Percentiles rank a stretch among this genome's conserved stretches.
phyloP scores from a whole-genome alignment of 2,888 invertebrate species.

The Entomobrya multifasciata region DNA sequence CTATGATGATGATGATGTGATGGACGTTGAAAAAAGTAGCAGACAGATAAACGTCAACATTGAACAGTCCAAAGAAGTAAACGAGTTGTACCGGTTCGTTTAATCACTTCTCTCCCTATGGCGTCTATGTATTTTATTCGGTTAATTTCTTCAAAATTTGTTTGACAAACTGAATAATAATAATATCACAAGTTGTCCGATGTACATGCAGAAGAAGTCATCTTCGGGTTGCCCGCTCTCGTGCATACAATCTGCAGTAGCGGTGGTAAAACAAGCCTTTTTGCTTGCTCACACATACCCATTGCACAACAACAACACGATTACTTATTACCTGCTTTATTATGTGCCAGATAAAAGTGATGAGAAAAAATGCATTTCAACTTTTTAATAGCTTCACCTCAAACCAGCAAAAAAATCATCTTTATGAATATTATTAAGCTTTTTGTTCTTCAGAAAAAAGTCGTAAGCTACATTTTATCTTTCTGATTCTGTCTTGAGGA shows the following conservation, averaged over 20 bases:
- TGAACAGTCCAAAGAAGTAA: slow-evolving; percentile 55
- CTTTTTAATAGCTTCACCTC: slow-evolving; percentile 31
- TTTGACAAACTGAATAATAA: slow-evolving; percentile 73
- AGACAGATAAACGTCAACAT: slow-evolving; percentile 68
- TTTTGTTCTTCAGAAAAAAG: no score
- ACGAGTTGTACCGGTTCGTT: slow-evolving; percentile 75
- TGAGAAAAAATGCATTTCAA: slow-evolving; percentile 37
- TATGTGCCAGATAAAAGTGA: slow-evolving; percentile 31
- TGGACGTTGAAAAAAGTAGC: slow-evolving; percentile 63
- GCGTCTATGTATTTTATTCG: slow-evolving; percentile 65
- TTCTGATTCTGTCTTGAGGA: no score
- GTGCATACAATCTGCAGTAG: not conserved
- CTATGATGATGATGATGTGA: slow-evolving; percentile 48
- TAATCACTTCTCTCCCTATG: slow-evolving; percentile 69
- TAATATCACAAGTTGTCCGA: slow-evolving; percentile 32
- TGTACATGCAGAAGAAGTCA: slow-evolving; percentile 5
- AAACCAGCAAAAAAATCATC: not conserved
- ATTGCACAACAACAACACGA: no score
- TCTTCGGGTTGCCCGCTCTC: not conserved
- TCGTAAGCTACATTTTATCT: no score
- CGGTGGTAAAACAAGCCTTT: slow-evolving; percentile 41
- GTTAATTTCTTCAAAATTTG: slow-evolving; percentile 74
- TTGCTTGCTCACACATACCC: slow-evolving; percentile 32
- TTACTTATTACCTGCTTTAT: slow-evolving; percentile 30
- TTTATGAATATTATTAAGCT: no score